Conservation (phyloP, 1,140 invertebrate species). For the Rhizoglyphus robini region DNA sequence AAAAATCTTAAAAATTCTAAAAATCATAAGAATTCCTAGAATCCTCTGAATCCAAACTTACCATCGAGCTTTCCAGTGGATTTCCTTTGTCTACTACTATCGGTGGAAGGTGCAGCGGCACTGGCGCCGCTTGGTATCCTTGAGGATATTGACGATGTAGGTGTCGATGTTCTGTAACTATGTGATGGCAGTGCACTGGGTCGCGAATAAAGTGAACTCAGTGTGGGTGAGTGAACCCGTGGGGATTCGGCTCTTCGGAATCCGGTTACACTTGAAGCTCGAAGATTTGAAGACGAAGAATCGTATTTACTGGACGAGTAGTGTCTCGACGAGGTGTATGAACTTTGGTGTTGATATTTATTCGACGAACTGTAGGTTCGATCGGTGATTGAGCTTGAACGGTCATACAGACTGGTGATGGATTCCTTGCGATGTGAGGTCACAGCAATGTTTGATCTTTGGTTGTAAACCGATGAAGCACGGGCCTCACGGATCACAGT, state of each 20-base stretch:
- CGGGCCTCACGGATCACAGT: slow-evolving; percentile 3
- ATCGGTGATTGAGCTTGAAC: background rate
- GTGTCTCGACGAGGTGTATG: too few species aligned
- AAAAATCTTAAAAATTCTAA: background rate
- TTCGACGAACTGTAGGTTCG: background rate
- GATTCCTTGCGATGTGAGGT: background rate
- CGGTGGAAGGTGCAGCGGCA: background rate
- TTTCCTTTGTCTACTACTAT: background rate
- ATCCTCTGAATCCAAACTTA: too few species aligned
- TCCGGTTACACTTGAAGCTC: background rate
- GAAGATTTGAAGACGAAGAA: background rate
- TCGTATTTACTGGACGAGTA: too few species aligned
- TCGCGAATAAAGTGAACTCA: background rate
- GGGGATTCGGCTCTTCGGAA: slow-evolving; percentile 15
- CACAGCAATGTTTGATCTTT: background rate
- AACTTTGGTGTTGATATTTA: slow-evolving; percentile 1
- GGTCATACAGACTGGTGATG: background rate
- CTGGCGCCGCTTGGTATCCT: background rate
- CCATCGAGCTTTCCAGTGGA: background rate
- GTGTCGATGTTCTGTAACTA: slow-evolving; percentile 2
- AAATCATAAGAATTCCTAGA: too few species aligned
- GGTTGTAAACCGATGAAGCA: background rate
- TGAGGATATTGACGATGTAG: background rate
- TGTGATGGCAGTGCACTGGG: slow-evolving; percentile 19
- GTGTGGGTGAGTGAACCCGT: slow-evolving; percentile 11